Evolutionary conservation across 2,113 vertebrate genomes (phyloP).

Genomic region (Craseonycteris thonglongyai): DNA sequence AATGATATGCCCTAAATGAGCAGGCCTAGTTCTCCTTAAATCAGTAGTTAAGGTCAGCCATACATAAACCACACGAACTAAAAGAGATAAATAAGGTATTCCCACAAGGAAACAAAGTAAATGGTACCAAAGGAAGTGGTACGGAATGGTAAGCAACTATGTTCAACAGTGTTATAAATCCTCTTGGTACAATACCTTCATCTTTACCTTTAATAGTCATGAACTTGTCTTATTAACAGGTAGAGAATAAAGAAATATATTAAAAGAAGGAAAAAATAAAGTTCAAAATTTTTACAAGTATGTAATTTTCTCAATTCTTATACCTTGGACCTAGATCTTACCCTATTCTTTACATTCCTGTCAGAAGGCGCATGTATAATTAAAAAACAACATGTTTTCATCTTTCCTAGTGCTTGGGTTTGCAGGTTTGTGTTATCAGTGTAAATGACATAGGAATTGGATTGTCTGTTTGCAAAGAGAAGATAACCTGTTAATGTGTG

Average conservation of each 20-base stretch:
- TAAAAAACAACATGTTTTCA: constrained; percentile 7
- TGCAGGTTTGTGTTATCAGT: background rate
- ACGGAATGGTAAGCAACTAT: background rate
- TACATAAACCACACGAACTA: background rate
- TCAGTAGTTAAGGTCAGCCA: background rate
- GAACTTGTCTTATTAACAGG: background rate
- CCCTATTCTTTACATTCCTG: background rate
- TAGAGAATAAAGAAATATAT: background rate
- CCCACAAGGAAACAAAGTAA: background rate
- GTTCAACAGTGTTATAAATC: background rate
- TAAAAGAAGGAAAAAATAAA: background rate
- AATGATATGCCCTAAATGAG: background rate
- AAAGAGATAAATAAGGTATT: background rate
- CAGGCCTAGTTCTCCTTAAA: background rate
- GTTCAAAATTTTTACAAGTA: background rate
- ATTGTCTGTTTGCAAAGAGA: background rate
- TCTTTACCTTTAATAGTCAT: background rate
- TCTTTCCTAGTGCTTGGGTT: background rate
- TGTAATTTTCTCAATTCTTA: background rate
- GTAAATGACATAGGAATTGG: constrained; percentile 19
- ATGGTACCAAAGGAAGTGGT: background rate
- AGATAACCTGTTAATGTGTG: background rate
- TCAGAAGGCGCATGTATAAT: background rate
- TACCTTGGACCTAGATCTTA: background rate
- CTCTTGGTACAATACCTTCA: background rate